Base-by-base conservation (phyloP, 2,888 invertebrate genomes). In the Caenorhabditis afra region DNA sequence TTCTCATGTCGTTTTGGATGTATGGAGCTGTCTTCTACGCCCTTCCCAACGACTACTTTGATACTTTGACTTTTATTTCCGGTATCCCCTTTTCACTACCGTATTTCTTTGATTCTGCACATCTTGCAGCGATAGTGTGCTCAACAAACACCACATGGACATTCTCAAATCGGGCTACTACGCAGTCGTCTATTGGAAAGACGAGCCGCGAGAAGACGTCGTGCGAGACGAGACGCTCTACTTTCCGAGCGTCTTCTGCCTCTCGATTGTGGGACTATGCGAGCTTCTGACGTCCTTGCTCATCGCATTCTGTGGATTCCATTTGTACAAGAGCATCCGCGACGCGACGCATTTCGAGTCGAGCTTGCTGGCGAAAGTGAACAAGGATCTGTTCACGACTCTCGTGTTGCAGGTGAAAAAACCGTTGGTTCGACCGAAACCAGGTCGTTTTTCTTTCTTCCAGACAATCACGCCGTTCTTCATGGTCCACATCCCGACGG, bases 381-480 rank as follows among this genome's bases (percentile, higher is more conserved):
- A 67, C 18, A 49, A 50, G 29, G 67, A 67, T 49, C 23, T 67
- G 20, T 67, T 67, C 50, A 41, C 49, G 50, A 50, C 67, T 1
- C 29, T 67, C 1, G 67, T 67, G 7, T 29, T 67, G 12, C 67
- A 67, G 45, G 67, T 67, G 22, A 44, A 14, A n/a, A 37, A 35
- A 55, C n/a, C 22, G 7, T 16, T 1, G 5, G n/a, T 12, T 18
- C 29, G n/a, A n/a, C n/a, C n/a, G n/a, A n/a, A n/a, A n/a, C n/a
- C n/a, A n/a, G n/a, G n/a, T n/a, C n/a, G n/a, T n/a, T n/a, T n/a
- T n/a, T n/a, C n/a, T n/a, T n/a, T n/a, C n/a, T 67, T 52, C 41
- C 67, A 67, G 67, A 58, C 67, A 11, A 67, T 67, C 14, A 41
- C 58, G 23, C 67, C 67, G 0, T 47, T 20, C 29, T 37, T 58